Base-by-base conservation (phyloP, 1,140 invertebrate species). In the Ephestia elutella region DNA sequence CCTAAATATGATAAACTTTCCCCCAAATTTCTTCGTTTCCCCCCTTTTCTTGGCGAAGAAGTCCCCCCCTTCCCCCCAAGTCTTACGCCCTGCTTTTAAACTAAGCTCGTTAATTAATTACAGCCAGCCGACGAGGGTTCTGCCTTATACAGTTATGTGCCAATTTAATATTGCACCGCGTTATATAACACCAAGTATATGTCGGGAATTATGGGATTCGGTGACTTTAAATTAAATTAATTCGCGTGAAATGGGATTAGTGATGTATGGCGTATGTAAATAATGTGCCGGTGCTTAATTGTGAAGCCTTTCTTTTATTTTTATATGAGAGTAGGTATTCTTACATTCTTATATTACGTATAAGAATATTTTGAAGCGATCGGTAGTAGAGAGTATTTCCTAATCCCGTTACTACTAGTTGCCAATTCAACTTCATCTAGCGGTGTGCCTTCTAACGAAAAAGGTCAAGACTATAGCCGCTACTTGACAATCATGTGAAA, bases 41-140 rank as follows among this genome's bases (percentile, higher is more conserved):
- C 75, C 80, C 80, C 64, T 62, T 75, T 75, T 73, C 78, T 85
- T 80, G 72, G 72, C 66, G 70, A 75, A 75, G 76, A 74, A 74
- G 60, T 73, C 63, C 71, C 70, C 56, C 71, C 63, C 63, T 63
- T 60, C 75, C 78, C 66, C 74, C 75, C 80, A 75, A 82, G 82
- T 82, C 82, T 87, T 86, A 88, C 81, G 79, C 83, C 83, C 83
- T 85, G 86, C 86, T 88, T 88, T 87, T 88, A 88, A 87, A 86
- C 84, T 88, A 88, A 88, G 86, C 83, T 86, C 86, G 84, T 88
- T 88, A 88, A 88, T 88, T 88, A 88, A 88, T 88, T 88, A 86
- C 81, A 86, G 80, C 81, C 73, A 86, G 80, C 82, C 80, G 82
- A 73, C 70, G 80, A 84, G 84, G 82, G 81, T 80, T 81, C 74